Percentiles rank a stretch among this genome's conserved stretches.
Conservation (phyloP, 2,797 vertebrate species). For the Melopsittacus undulatus region DNA sequence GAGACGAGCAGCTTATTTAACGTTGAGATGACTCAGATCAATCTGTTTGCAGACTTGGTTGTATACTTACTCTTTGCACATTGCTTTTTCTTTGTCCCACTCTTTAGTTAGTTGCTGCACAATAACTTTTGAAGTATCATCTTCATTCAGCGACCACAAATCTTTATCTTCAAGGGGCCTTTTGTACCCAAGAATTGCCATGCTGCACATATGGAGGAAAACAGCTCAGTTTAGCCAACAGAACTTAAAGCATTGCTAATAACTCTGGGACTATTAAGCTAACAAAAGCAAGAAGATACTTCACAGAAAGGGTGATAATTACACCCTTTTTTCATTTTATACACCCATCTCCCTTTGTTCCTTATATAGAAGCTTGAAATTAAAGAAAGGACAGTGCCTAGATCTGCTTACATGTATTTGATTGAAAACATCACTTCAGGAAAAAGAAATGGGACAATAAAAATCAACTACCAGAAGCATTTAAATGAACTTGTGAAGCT, state of each 20-base stretch:
- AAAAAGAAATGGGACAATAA: background rate
- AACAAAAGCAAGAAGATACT: background rate
- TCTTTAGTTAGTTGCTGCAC: conserved; percentile 83
- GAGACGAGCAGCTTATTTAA: background rate
- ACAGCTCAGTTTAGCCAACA: background rate
- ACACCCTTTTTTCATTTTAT: background rate
- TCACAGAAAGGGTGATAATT: background rate
- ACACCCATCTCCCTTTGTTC: background rate
- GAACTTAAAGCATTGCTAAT: background rate
- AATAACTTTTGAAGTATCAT: conserved; percentile 81
- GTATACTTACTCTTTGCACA: conserved; percentile 54
- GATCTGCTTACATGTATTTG: background rate
- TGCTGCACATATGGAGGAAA: conserved; percentile 71
- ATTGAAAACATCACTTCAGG: conserved; percentile 6
- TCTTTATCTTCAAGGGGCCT: conserved; percentile 89
- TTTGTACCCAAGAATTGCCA: conserved; percentile 91
- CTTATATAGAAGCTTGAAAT: background rate
- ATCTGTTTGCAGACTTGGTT: background rate
- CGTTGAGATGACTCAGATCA: background rate
- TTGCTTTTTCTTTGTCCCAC: conserved; percentile 85
- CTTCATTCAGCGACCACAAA: conserved; percentile 89
- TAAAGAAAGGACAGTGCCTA: background rate
- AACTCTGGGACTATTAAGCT: background rate
- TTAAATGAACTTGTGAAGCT: background rate
- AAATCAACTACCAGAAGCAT: background rate